Percentiles rank a stretch among this genome's conserved stretches.
phyloP scores from a whole-genome alignment of 2,888 invertebrate species.

The Lamellibrachia columna region DNA sequence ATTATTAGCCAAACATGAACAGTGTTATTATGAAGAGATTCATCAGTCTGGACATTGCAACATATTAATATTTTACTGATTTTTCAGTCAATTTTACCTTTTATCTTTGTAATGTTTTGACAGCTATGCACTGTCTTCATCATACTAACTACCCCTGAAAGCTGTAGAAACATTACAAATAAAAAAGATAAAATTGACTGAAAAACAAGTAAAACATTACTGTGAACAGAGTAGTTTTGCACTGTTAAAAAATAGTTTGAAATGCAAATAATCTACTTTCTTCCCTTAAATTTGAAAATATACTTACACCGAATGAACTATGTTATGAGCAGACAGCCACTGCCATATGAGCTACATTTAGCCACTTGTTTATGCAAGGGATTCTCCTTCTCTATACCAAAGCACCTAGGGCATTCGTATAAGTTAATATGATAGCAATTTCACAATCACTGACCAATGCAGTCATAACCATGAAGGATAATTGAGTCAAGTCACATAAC shows the following conservation, averaged over 20 bases:
- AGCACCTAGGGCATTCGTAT: neutral
- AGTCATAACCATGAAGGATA: neutral
- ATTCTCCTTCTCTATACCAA: neutral
- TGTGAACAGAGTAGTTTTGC: neutral
- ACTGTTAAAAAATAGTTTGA: neutral
- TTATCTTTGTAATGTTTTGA: too few species aligned
- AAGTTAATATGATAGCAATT: neutral
- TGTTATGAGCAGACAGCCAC: neutral
- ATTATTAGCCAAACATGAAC: neutral
- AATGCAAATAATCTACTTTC: neutral
- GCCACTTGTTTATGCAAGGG: neutral
- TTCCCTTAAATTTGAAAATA: neutral
- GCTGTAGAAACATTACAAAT: too few species aligned
- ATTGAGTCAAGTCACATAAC: constrained; percentile 11
- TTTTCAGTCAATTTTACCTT: too few species aligned
- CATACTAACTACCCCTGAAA: too few species aligned
- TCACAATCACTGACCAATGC: neutral
- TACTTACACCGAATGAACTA: neutral
- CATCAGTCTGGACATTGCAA: too few species aligned
- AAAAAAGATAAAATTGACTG: too few species aligned
- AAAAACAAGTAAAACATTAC: too few species aligned
- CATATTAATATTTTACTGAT: too few species aligned
- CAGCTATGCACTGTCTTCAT: too few species aligned
- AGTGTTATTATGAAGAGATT: neutral
- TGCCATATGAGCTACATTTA: neutral